These are phyloP conservation scores for Caenorhabditis sp. DNA, from an alignment of 2,888 invertebrate species.

Conservation along the genomic window DNA sequence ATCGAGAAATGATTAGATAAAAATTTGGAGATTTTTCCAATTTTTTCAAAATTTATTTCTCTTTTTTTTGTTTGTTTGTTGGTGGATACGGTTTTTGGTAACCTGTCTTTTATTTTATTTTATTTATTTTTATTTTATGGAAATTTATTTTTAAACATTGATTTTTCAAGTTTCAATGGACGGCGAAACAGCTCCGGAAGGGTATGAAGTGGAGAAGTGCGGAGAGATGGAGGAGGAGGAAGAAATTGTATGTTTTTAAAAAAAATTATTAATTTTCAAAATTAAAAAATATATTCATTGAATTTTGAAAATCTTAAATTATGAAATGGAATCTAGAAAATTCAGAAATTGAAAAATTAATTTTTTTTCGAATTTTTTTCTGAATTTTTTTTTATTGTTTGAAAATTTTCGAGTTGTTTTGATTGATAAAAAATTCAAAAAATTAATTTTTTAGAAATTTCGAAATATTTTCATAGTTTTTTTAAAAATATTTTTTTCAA, in stretches of 20 bases:
- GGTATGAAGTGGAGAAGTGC: slow-evolving; percentile 63
- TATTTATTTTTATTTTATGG: not conserved
- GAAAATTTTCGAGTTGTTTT: not conserved
- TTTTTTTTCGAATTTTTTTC: not conserved
- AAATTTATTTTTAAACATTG: not conserved
- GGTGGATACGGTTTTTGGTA: not conserved
- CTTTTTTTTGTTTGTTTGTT: no score
- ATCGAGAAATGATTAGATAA: no score
- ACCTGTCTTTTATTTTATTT: slow-evolving; percentile 1
- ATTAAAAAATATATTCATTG: not conserved
- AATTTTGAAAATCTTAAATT: no score
- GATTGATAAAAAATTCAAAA: not conserved
- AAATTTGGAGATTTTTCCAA: not conserved
- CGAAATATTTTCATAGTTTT: no score
- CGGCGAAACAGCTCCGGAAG: slow-evolving; percentile 60
- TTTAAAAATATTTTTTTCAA: no score
- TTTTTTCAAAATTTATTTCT: slow-evolving; percentile 14
- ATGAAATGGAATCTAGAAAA: no score
- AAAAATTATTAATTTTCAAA: not conserved
- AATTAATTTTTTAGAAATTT: not conserved
- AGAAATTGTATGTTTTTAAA: slow-evolving; percentile 20
- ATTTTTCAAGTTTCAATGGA: slow-evolving; percentile 31
- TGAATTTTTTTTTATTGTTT: not conserved
- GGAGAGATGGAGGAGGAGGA: slow-evolving; percentile 62
- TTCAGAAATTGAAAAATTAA: not conserved